Evolutionary conservation across 1,140 invertebrate genomes (phyloP).

Genomic region (Apis cerana): DNA sequence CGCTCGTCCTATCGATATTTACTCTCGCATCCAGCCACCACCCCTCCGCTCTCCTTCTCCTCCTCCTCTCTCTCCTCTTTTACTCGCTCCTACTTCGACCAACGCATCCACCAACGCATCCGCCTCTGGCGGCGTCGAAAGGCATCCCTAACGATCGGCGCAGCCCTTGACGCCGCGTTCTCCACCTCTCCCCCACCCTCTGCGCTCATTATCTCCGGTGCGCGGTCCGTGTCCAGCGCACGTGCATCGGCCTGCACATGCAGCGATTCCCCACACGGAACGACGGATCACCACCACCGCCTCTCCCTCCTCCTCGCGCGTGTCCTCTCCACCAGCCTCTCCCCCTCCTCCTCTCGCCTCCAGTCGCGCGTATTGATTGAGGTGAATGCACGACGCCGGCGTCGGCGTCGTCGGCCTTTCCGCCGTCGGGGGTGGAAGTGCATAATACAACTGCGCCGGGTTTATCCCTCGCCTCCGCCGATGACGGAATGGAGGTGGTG

Average conservation of each 20-base stretch:
- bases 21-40: background rate
- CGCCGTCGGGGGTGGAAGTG: constrained; percentile 51
- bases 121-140: constrained; percentile 6
- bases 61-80: background rate
- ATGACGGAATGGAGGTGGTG: background rate
- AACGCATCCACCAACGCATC: background rate
- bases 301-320: constrained; percentile 24
- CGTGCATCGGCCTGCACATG: constrained; percentile 36
- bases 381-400: constrained; percentile 77
- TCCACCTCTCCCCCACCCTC: background rate
- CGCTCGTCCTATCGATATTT: background rate
- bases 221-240: constrained; percentile 28
- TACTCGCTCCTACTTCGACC: background rate
- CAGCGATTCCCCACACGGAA: constrained; percentile 34
- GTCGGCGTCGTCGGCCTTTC: constrained; percentile 56
- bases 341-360: constrained; percentile 23
- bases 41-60: background rate
- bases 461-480: background rate
- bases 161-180: constrained; percentile 12
- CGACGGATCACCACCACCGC: background rate
- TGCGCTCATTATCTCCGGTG: constrained; percentile 44
- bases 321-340: constrained; percentile 25
- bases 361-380: constrained; percentile 74
- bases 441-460: constrained; percentile 28
- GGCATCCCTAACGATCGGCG: constrained; percentile 34